A percentile compares a stretch with the other conserved stretches of the same genome.
Evolutionary conservation across 2,113 vertebrate species (phyloP).

Genomic region (Boleophthalmus pectinirostris): DNA sequence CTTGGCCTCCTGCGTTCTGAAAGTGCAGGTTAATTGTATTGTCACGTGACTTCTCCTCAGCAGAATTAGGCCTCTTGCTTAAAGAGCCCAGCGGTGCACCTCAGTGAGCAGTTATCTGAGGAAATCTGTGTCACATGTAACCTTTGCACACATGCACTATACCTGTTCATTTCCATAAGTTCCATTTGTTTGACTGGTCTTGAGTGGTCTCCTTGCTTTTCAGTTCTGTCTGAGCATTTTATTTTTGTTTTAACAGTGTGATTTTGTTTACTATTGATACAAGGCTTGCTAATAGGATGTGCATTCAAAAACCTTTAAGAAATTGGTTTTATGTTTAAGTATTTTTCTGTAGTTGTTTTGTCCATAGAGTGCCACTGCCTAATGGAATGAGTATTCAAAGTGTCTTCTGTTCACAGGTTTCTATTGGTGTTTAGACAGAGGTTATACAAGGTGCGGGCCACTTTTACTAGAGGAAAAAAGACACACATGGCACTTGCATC

Average conservation of each 20-base stretch:
- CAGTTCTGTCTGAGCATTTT: background rate
- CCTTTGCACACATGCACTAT: slow-evolving; percentile 1
- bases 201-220: background rate
- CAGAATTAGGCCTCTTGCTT: slow-evolving; percentile 24
- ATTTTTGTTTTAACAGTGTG: background rate
- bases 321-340: slow-evolving; percentile 14
- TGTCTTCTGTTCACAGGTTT: slow-evolving; percentile 64
- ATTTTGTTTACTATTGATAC: background rate
- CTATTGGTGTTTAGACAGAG: slow-evolving; percentile 48
- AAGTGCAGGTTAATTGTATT: slow-evolving; percentile 6
- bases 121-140: slow-evolving; percentile 2
- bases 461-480: slow-evolving; percentile 7
- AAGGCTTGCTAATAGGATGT: slow-evolving; percentile 10
- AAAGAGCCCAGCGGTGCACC: slow-evolving; percentile 3
- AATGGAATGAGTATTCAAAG: slow-evolving; percentile 40
- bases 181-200: background rate
- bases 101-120: background rate
- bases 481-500: background rate
- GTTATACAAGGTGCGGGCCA: slow-evolving; percentile 49
- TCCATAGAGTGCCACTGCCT: background rate
- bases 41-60: slow-evolving; percentile 1
- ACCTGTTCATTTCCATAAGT: background rate
- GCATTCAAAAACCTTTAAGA: slow-evolving; percentile 23
- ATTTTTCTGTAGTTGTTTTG: slow-evolving; percentile 17
- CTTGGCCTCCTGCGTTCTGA: background rate